Percentiles rank a stretch among this genome's conserved stretches.
Evolutionary conservation across 2,797 vertebrate genomes (phyloP).

Genomic region (Microctenopoma steveboyesi): DNA sequence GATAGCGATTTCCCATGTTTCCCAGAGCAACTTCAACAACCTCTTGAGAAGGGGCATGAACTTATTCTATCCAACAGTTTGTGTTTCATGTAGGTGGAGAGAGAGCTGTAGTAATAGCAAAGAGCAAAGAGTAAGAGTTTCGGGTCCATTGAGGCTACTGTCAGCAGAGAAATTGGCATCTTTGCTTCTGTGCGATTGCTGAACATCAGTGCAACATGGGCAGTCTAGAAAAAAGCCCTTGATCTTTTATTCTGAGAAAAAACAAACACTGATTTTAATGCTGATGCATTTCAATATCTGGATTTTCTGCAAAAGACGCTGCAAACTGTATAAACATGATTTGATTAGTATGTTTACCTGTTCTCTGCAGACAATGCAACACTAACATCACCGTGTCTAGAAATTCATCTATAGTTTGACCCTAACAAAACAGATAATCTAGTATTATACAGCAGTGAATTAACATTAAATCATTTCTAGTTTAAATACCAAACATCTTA

Average conservation of each 20-base stretch:
- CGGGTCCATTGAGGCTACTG: conserved; percentile 60
- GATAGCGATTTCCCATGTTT: conserved; percentile 66
- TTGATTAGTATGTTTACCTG: not conserved
- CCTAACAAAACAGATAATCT: too few relatives aligned
- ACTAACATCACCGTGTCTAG: too few relatives aligned
- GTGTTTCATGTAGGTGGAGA: conserved; percentile 57
- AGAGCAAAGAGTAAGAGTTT: conserved; percentile 54
- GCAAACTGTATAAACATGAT: conserved; percentile 6
- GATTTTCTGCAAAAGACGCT: conserved; percentile 4
- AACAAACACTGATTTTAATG: conserved; percentile 63
- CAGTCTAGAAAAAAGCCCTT: conserved; percentile 43
- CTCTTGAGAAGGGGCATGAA: conserved; percentile 56
- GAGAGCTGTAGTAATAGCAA: conserved; percentile 53
- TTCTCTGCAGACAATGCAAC: not conserved
- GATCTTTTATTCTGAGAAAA: conserved; percentile 66
- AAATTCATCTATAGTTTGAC: too few relatives aligned
- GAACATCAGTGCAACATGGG: conserved; percentile 59
- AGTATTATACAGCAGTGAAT: too few relatives aligned
- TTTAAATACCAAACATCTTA: too few relatives aligned
- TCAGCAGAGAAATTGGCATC: conserved; percentile 53
- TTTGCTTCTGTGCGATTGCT: conserved; percentile 52
- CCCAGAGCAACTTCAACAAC: conserved; percentile 47
- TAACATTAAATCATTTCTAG: too few relatives aligned
- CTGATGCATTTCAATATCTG: conserved; percentile 17
- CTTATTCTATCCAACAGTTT: conserved; percentile 53